Percentiles rank a stretch among this genome's conserved stretches.
These are phyloP conservation scores for Gambelia wislizenii DNA, from an alignment of 2,797 vertebrate species.

Conservation along the genomic window DNA sequence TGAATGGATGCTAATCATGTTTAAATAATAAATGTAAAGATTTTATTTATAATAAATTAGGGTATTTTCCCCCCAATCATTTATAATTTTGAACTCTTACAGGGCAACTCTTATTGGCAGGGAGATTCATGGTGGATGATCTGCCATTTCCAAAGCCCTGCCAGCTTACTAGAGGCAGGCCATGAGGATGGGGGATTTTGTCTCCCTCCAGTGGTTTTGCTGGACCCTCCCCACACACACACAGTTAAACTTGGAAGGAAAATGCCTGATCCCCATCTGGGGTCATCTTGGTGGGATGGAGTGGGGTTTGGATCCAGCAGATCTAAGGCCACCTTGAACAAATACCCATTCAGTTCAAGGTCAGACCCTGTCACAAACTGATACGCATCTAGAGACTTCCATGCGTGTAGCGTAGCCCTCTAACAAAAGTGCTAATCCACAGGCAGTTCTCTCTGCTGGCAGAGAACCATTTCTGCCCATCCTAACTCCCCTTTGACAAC, in stretches of 20 bases:
- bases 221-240: not conserved
- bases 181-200: too few species aligned
- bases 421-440: not conserved
- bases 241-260: not conserved
- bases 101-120: not conserved
- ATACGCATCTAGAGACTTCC: not conserved
- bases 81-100: not conserved
- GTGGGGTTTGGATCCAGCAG: not conserved
- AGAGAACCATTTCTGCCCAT: too few species aligned
- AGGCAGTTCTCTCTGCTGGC: too few species aligned
- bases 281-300: not conserved
- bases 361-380: not conserved
- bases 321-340: not conserved
- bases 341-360: not conserved
- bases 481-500: too few species aligned
- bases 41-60: constrained; percentile 2
- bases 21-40: not conserved
- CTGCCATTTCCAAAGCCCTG: too few species aligned
- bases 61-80: not conserved
- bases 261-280: not conserved
- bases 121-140: too few species aligned
- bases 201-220: too few species aligned
- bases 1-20: not conserved
- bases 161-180: too few species aligned
- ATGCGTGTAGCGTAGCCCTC: not conserved